Conservation (phyloP, 64 coral and sea anemone genomes). For the Hydrozoanthus tunicans region DNA sequence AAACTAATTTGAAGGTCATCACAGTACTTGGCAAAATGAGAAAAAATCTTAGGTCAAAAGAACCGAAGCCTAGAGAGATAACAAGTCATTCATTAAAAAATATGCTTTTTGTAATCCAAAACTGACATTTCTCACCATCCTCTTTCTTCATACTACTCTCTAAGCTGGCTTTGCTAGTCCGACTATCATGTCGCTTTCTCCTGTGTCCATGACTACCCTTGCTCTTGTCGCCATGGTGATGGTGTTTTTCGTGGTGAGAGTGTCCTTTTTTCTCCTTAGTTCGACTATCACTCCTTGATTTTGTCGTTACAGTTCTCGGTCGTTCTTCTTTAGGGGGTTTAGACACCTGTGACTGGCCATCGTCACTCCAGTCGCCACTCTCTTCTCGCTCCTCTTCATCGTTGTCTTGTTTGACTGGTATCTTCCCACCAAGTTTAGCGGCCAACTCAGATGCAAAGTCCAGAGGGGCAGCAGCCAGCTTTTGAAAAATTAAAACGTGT, state of each 20-base stretch:
- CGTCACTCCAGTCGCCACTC: slow-evolving; percentile 58
- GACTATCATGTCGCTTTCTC: slow-evolving; percentile 72
- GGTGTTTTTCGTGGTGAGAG: slow-evolving; percentile 65
- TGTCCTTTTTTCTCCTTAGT: slow-evolving; percentile 76
- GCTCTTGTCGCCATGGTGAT: slow-evolving; percentile 51
- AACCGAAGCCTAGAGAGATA: too few species aligned
- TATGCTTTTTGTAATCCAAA: background rate
- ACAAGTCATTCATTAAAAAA: too few species aligned
- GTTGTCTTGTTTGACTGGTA: slow-evolving; percentile 34
- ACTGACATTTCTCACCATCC: slow-evolving; percentile 56
- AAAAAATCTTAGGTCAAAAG: too few species aligned
- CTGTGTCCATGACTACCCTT: slow-evolving; percentile 65
- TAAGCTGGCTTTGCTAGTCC: slow-evolving; percentile 58
- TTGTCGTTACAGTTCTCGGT: slow-evolving; percentile 38
- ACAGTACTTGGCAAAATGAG: too few species aligned
- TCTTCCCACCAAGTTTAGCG: slow-evolving; percentile 87
- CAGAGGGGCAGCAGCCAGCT: slow-evolving; percentile 63
- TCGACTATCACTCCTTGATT: slow-evolving; percentile 62
- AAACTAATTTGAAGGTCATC: too few species aligned
- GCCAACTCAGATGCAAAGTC: slow-evolving; percentile 95
- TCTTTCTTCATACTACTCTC: slow-evolving; percentile 68
- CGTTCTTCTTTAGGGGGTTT: slow-evolving; percentile 54
- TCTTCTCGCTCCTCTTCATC: slow-evolving; percentile 73
- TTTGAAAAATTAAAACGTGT: background rate
- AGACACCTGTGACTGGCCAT: slow-evolving; percentile 14